Evolutionary conservation across 2,113 vertebrate genomes (phyloP).

Genomic region (Oncorhynchus masou): DNA sequence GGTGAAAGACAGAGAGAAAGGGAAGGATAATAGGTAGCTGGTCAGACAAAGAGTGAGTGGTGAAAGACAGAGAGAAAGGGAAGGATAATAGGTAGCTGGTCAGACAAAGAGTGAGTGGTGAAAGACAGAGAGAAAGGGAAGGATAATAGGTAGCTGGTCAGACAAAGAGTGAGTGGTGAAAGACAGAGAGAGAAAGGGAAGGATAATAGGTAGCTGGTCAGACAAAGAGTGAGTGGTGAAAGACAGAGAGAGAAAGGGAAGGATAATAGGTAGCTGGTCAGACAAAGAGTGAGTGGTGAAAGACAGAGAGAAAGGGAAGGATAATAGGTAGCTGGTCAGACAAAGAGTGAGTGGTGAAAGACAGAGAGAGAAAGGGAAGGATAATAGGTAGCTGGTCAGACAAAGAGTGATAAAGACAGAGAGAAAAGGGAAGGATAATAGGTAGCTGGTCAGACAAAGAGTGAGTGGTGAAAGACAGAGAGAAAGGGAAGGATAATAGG

Average conservation of each 20-base stretch:
- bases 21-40: no score
- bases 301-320: conserved; percentile 26
- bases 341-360: background rate
- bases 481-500: background rate
- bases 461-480: conserved; percentile 41
- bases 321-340: no score
- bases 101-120: conserved; percentile 16
- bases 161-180: background rate
- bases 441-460: no score
- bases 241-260: conserved; percentile 3
- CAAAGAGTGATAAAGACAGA: background rate
- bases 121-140: conserved; percentile 28
- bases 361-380: background rate
- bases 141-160: no score
- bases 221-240: background rate
- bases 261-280: no score
- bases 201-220: no score
- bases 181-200: conserved; percentile 3
- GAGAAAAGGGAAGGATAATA: background rate
- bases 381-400: no score
- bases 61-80: conserved; percentile 8
- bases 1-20: conserved; percentile 47
- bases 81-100: no score
- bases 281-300: conserved; percentile 18
- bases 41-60: no score